These are phyloP conservation scores for Eolophus roseicapilla DNA, from an alignment of 2,113 vertebrate species.

Conservation along the genomic window DNA sequence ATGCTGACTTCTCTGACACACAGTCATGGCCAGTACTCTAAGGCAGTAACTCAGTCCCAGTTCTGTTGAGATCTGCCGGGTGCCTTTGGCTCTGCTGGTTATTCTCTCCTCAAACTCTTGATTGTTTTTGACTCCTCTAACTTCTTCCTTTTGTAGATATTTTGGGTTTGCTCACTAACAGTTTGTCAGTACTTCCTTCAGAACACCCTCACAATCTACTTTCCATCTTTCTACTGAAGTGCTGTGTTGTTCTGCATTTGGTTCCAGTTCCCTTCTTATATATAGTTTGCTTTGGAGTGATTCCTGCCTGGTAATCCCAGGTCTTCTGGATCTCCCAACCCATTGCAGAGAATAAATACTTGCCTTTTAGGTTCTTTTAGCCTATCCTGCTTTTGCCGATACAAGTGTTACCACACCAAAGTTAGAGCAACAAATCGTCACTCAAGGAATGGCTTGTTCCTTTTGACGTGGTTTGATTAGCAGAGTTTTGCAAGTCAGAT, in stretches of 20 bases:
- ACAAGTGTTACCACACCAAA: neutral
- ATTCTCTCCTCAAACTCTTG: neutral
- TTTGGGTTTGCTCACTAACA: neutral
- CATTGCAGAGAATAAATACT: neutral
- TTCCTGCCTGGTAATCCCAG: neutral
- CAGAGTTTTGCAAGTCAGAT: neutral
- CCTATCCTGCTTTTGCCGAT: neutral
- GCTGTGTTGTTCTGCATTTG: neutral
- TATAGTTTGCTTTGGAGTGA: neutral
- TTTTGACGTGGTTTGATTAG: neutral
- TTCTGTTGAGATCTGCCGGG: neutral
- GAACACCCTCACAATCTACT: neutral
- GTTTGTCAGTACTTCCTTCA: neutral
- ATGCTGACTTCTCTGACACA: accelerated
- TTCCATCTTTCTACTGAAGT: neutral
- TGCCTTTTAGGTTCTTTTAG: neutral
- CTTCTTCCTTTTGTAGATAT: neutral
- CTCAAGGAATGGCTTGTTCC: neutral
- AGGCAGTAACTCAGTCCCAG: neutral
- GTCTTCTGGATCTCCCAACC: neutral
- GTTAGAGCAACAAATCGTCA: neutral
- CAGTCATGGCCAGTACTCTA: neutral
- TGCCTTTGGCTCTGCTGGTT: neutral
- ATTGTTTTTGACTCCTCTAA: neutral
- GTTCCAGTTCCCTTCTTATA: neutral